A percentile compares a stretch with the other conserved stretches of the same genome.
Evolutionary conservation across 2,797 vertebrate species (phyloP).

Genomic region (Labeo calbasu): DNA sequence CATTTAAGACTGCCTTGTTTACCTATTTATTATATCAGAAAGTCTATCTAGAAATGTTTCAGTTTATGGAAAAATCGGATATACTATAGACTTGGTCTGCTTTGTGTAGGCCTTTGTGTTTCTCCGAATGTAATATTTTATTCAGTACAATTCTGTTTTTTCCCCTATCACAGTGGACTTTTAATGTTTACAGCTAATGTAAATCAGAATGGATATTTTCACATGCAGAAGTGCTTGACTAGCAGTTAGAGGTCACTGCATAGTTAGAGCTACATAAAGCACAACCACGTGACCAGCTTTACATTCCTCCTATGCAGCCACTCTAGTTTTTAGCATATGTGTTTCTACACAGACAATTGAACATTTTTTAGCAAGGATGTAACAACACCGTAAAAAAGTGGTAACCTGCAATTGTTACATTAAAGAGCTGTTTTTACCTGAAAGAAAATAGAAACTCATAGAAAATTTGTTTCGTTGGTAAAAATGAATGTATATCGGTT

Average conservation of each 20-base stretch:
- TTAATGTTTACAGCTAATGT: neutral
- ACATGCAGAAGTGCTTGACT: slow-evolving; percentile 2
- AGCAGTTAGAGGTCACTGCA: slow-evolving; percentile 6
- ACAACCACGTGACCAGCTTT: slow-evolving; percentile 40
- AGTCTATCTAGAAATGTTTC: too few relatives aligned
- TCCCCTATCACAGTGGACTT: neutral
- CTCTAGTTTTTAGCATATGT: slow-evolving; percentile 16
- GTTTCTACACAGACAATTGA: neutral
- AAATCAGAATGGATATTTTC: neutral
- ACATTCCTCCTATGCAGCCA: slow-evolving; percentile 31
- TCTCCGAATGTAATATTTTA: neutral
- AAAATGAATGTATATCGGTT: neutral
- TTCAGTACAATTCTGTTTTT: neutral
- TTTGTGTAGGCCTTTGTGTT: neutral
- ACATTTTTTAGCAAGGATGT: neutral
- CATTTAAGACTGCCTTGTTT: neutral
- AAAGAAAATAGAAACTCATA: neutral
- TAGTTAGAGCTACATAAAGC: neutral
- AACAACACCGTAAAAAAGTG: too few relatives aligned
- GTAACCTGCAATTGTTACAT: neutral
- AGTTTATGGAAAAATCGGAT: neutral
- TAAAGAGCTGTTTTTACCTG: neutral
- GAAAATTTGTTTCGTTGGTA: neutral
- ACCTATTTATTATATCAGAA: neutral
- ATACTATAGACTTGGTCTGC: neutral